phyloP scores from a whole-genome alignment of 2,888 invertebrate species.

The Rhopalosiphum nymphaeae region DNA sequence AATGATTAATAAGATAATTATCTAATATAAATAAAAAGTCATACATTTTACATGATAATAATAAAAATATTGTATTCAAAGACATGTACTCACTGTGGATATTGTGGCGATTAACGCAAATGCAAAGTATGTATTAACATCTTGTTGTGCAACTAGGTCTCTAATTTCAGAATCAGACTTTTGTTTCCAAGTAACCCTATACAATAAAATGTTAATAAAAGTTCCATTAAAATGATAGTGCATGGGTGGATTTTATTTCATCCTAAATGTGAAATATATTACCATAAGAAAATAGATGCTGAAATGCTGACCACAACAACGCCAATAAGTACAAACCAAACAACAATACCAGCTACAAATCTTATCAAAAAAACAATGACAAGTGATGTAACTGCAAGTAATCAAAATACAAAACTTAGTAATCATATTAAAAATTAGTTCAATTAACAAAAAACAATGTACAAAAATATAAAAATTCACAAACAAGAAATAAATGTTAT shows the following conservation, averaged over 20 bases:
- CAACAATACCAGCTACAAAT: constrained; percentile 75
- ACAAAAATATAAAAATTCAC: background rate
- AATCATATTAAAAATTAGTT: background rate
- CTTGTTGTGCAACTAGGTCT: constrained; percentile 69
- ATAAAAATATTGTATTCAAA: background rate
- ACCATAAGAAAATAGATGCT: constrained; percentile 77
- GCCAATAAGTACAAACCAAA: constrained; percentile 76
- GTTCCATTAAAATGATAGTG: background rate
- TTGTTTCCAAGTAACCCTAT: constrained; percentile 49
- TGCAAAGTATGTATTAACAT: constrained; percentile 72
- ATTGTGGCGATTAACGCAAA: constrained; percentile 76
- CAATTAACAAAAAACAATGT: background rate
- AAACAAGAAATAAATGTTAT: background rate
- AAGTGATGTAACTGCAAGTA: constrained; percentile 73
- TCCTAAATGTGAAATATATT: constrained; percentile 67
- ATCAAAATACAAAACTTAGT: constrained; percentile 65
- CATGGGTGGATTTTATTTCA: background rate
- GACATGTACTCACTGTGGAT: constrained; percentile 72
- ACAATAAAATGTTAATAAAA: background rate
- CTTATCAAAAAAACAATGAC: constrained; percentile 74
- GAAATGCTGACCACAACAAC: constrained; percentile 73
- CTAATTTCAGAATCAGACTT: constrained; percentile 67
- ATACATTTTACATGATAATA: constrained; percentile 5
- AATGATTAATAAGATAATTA: constrained; percentile 73
- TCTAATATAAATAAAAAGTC: constrained; percentile 68